Conservation (phyloP, 2,113 vertebrate genomes). For the Eulemur rufifrons region DNA sequence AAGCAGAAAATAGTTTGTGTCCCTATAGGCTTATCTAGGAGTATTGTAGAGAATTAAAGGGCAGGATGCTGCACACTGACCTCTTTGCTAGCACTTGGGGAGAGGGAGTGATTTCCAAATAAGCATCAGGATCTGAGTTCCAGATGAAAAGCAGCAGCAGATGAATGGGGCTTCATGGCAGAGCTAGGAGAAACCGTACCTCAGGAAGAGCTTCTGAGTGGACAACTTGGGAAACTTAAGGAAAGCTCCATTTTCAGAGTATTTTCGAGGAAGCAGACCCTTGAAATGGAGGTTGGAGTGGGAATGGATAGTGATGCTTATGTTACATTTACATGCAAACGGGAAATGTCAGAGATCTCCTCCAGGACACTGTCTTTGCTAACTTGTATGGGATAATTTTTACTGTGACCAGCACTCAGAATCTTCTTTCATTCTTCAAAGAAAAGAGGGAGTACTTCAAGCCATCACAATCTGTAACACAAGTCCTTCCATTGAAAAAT, state of each 20-base stretch:
- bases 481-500: neutral
- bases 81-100: neutral
- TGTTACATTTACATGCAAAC: neutral
- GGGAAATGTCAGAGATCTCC: neutral
- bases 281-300: neutral
- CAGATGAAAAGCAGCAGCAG: neutral
- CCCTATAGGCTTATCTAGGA: neutral
- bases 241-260: neutral
- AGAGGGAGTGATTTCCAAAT: neutral
- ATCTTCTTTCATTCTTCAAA: neutral
- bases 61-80: neutral
- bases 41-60: neutral
- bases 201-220: neutral
- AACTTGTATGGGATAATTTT: neutral
- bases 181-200: neutral
- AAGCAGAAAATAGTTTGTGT: neutral
- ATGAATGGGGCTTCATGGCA: accelerated
- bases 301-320: neutral
- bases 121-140: neutral
- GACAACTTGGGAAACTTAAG: neutral
- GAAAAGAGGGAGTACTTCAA: neutral
- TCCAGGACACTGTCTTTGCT: neutral
- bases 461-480: neutral
- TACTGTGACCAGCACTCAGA: neutral
- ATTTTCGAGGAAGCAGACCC: neutral